Base-by-base conservation (phyloP, 1,140 invertebrate genomes). In the Catajapyx aquilonaris region DNA sequence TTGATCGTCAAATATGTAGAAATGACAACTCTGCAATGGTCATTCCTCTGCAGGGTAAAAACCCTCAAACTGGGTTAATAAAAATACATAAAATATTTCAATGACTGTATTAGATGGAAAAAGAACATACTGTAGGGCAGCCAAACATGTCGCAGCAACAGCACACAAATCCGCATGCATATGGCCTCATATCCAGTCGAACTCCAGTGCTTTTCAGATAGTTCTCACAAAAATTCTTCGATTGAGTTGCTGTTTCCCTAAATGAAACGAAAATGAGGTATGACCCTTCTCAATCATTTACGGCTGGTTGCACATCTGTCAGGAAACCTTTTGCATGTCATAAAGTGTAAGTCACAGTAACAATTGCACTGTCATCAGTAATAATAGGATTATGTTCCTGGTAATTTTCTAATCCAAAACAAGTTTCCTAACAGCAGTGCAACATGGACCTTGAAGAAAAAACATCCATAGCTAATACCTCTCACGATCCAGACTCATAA, bases 201-300 rank as follows among this genome's bases (percentile, higher is more conserved):
- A 69, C 66, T 25, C 70, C 68, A 23, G 66, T 73, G 45, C 70
- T 70, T 50, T 71, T 74, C 31, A 71, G 66, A 52, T 81, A 76
- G 44, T 66, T 69, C 49, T 87, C 77, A 45, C 81, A 86, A 51
- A 84, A 88, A 1, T 78, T 46, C 41, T 72, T 67, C 0, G 85
- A 83, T 50, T 90, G 81, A 37, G 69, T 68, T 2, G 79, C 76
- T 41, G 73, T 68, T 52, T 80, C 74, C 46, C 76, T 68, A 43
- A 20, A 47, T 48, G 43, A 41, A 30, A 36, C 41, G 36, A 43
- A 34, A 34, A 25, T 34, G n/a, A 15, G 31, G 30, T 18, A 31
- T n/a, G n/a, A 40, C 2, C 34, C 11, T 11, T 17, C 5, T 3
- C 3, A 2, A 2, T 20, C n/a, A n/a, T n/a, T n/a, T n/a, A n/a